A percentile compares a stretch with the other conserved stretches of the same genome.
Conservation (phyloP, 2,113 vertebrate species). For the Cyrtonyx montezumae region DNA sequence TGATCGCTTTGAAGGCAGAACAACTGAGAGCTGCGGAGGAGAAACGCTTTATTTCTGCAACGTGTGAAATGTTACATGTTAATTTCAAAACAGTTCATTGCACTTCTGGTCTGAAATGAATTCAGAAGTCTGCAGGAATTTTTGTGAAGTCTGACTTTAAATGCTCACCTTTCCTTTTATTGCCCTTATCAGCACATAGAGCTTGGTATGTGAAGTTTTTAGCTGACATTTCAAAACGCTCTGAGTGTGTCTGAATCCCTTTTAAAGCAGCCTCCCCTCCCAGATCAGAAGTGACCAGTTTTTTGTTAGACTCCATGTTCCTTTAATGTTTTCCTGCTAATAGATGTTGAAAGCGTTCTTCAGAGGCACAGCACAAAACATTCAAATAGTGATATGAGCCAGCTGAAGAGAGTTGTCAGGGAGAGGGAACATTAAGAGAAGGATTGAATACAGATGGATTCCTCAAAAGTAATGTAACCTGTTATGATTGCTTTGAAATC, state of each 20-base stretch:
- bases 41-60: not conserved
- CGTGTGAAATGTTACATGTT: constrained; percentile 18
- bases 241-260: constrained; percentile 37
- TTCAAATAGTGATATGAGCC: constrained; percentile 63
- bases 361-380: constrained; percentile 61
- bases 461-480: constrained; percentile 74
- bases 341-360: constrained; percentile 70
- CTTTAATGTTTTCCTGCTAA: constrained; percentile 69
- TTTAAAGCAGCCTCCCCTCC: constrained; percentile 62
- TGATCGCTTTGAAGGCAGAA: constrained; percentile 64
- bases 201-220: constrained; percentile 8
- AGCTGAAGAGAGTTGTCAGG: constrained; percentile 73
- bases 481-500: constrained; percentile 74
- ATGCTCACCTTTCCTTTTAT: constrained; percentile 63
- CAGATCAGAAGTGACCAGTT: constrained; percentile 65
- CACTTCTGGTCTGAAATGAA: constrained; percentile 16
- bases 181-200: constrained; percentile 25
- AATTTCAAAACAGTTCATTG: not conserved
- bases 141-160: constrained; percentile 65
- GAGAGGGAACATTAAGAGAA: constrained; percentile 60
- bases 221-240: constrained; percentile 58
- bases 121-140: constrained; percentile 44
- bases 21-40: constrained; percentile 30
- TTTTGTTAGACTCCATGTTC: constrained; percentile 61
- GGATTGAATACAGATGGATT: constrained; percentile 74